A percentile compares a stretch with the other conserved stretches of the same genome.
These are phyloP conservation scores for Baronia brevicornis DNA, from an alignment of 2,888 invertebrate species.

Conservation along the genomic window DNA sequence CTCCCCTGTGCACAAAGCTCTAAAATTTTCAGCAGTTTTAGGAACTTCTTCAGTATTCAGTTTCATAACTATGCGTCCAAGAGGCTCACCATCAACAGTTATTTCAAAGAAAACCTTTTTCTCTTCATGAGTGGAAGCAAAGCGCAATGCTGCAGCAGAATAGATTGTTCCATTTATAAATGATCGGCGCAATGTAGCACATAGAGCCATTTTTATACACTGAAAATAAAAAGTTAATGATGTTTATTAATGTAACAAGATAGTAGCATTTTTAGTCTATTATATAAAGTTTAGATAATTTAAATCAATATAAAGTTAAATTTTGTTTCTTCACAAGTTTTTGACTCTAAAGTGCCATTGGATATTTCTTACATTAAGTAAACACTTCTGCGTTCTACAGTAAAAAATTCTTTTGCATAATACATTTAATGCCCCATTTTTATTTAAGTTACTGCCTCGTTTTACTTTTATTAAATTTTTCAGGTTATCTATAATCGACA, in stretches of 20 bases:
- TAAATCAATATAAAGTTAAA: no score
- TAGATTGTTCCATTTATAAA: slow-evolving; percentile 55
- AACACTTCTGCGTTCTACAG: no score
- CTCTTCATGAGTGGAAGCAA: slow-evolving; percentile 54
- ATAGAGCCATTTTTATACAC: slow-evolving; percentile 35
- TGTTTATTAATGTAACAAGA: no score
- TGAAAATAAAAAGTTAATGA: slow-evolving; percentile 8
- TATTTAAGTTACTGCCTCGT: no score
- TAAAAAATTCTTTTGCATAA: no score
- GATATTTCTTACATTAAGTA: no score
- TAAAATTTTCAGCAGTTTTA: slow-evolving; percentile 96
- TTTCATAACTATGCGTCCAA: slow-evolving; percentile 93
- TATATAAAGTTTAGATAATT: slow-evolving; percentile 2
- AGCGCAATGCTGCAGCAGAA: slow-evolving; percentile 57
- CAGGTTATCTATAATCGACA: no score
- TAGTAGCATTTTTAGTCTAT: no score
- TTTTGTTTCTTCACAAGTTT: no score
- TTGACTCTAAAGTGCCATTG: no score
- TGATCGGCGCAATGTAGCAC: slow-evolving; percentile 44
- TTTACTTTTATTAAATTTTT: no score
- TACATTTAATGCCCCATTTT: no score
- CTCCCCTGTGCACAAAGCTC: slow-evolving; percentile 84
- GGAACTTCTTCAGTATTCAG: slow-evolving; percentile 91
- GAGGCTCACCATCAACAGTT: slow-evolving; percentile 84
- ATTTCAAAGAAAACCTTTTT: slow-evolving; percentile 90